Conservation (phyloP, 2,888 invertebrate species). For the Electrophaes corylata region DNA sequence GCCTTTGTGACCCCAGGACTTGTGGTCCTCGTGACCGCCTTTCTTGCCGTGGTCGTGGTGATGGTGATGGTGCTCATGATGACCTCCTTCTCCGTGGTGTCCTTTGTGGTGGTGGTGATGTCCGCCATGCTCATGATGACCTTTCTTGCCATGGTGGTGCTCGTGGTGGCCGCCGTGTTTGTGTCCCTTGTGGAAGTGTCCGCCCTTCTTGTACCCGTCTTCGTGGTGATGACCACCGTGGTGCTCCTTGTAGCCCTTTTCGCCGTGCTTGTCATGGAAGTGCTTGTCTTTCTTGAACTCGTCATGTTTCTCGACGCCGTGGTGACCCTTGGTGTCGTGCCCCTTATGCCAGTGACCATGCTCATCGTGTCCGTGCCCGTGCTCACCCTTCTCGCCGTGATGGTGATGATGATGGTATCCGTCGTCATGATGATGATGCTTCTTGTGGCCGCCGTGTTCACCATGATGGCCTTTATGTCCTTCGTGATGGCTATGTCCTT, state of each 20-base stretch:
- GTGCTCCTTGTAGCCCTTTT: constrained; percentile 90
- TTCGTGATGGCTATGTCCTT: constrained; percentile 89
- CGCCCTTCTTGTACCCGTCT: constrained; percentile 91
- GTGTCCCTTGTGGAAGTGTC: constrained; percentile 91
- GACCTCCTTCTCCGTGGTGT: constrained; percentile 90
- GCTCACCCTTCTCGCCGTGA: constrained; percentile 86
- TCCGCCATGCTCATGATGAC: constrained; percentile 89
- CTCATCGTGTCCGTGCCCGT: constrained; percentile 80
- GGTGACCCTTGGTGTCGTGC: constrained; percentile 93
- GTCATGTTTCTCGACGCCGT: constrained; percentile 91
- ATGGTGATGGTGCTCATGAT: constrained; percentile 89
- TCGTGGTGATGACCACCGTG: constrained; percentile 91
- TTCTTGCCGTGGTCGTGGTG: constrained; percentile 90
- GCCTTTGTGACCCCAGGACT: constrained; percentile 88
- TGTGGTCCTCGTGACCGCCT: constrained; percentile 91
- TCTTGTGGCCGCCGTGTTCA: constrained; percentile 86
- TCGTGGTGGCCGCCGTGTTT: constrained; percentile 90
- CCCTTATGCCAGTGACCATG: constrained; percentile 91
- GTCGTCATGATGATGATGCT: constrained; percentile 86
- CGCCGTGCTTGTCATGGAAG: constrained; percentile 93
- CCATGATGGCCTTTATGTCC: constrained; percentile 85
- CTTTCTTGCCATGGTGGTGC: constrained; percentile 91
- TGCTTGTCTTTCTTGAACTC: constrained; percentile 94
- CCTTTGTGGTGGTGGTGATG: constrained; percentile 91
- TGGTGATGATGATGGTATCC: constrained; percentile 86